These are phyloP conservation scores for Dryobates pubescens DNA, from an alignment of 2,797 vertebrate species.

Conservation along the genomic window DNA sequence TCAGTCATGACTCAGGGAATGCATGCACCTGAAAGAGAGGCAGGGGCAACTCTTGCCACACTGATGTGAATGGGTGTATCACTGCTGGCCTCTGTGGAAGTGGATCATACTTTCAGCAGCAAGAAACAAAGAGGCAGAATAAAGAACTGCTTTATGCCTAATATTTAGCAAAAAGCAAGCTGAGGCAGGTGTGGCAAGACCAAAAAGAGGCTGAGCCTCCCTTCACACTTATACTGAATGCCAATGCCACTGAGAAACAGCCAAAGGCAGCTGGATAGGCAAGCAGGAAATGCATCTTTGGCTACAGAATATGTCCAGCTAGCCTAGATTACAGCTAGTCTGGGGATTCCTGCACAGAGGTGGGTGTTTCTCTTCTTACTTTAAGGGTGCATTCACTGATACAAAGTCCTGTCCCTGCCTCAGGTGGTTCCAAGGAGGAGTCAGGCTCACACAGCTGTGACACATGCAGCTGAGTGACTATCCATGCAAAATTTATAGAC, in stretches of 20 bases:
- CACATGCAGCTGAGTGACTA: not conserved
- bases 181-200: not conserved
- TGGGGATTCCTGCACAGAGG: not conserved
- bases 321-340: not conserved
- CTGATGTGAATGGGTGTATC: not conserved
- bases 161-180: not conserved
- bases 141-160: not conserved
- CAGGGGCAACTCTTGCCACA: fast-evolving
- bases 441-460: not conserved
- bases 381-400: not conserved
- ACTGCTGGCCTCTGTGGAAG: not conserved
- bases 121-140: not conserved
- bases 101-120: not conserved
- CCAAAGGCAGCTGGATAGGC: not conserved
- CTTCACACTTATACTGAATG: not conserved
- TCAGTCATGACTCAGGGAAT: not conserved
- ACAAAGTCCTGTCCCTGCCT: not conserved
- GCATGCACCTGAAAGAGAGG: fast-evolving
- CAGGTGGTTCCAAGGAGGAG: not conserved
- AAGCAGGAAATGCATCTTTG: not conserved
- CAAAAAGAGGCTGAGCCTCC: not conserved
- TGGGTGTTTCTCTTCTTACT: not conserved
- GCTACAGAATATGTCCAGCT: not conserved
- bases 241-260: not conserved
- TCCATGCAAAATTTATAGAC: not conserved